These are phyloP conservation scores for Etheostoma perlongum DNA, from an alignment of 2,797 vertebrate genomes.

Conservation along the genomic window DNA sequence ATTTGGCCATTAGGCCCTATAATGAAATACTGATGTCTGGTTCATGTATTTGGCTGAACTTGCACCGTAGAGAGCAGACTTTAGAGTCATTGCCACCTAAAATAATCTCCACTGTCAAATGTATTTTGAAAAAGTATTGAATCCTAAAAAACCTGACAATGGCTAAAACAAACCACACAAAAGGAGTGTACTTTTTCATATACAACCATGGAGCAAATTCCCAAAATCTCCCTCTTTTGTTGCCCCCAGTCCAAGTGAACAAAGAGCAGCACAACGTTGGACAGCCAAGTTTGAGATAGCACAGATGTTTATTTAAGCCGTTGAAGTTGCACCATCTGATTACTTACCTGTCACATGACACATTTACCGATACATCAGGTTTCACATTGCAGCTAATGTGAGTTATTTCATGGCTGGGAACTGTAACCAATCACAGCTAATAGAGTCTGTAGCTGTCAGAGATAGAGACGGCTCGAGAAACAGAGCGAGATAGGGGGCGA, in stretches of 20 bases:
- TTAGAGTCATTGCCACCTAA: slow-evolving; percentile 13
- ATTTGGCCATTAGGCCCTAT: not conserved
- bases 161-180: slow-evolving; percentile 42
- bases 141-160: slow-evolving; percentile 28
- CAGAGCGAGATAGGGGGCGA: slow-evolving; percentile 18
- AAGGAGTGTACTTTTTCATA: slow-evolving; percentile 15
- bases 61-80: not conserved
- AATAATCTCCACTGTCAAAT: slow-evolving; percentile 16
- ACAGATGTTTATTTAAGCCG: slow-evolving; percentile 27
- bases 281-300: slow-evolving; percentile 23
- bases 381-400: slow-evolving; percentile 37
- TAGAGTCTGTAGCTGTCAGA: slow-evolving; percentile 71
- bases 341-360: slow-evolving; percentile 25
- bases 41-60: slow-evolving; percentile 7
- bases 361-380: slow-evolving; percentile 29
- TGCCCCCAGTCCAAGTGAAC: not conserved
- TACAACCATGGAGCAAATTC: slow-evolving; percentile 21
- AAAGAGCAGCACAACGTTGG: slow-evolving; percentile 15
- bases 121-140: not conserved
- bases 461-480: slow-evolving; percentile 39
- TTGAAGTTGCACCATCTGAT: slow-evolving; percentile 42
- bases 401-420: slow-evolving; percentile 73
- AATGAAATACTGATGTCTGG: not conserved
- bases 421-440: slow-evolving; percentile 77
- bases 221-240: not conserved